Evolutionary conservation across 2,888 invertebrate species (phyloP).

Genomic region (Calliscelio sp.): DNA sequence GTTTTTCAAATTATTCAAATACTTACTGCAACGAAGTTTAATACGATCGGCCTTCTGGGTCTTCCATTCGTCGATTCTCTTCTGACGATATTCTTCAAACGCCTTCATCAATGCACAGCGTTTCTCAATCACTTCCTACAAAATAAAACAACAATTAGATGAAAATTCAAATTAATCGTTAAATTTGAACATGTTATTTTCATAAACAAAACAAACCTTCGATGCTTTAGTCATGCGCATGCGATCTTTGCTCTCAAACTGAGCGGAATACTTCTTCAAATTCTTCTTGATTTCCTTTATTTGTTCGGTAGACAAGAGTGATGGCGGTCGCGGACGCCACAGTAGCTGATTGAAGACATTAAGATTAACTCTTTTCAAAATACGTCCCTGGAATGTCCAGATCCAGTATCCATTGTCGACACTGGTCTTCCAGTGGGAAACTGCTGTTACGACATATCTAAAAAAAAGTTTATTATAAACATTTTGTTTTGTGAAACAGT

Average conservation of each 20-base stretch:
- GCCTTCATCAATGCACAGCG: slow-evolving; percentile 95
- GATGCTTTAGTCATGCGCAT: slow-evolving; percentile 96
- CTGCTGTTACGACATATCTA: slow-evolving; percentile 95
- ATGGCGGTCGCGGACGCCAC: slow-evolving; percentile 98
- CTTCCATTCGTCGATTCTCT: slow-evolving; percentile 91
- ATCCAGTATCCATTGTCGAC: slow-evolving; percentile 97
- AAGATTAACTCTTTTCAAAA: slow-evolving; percentile 93
- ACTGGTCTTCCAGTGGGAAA: slow-evolving; percentile 98
- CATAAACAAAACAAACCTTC: slow-evolving; percentile 89
- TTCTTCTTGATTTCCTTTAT: slow-evolving; percentile 98
- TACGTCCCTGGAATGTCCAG: slow-evolving; percentile 98
- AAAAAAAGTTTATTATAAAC: too few species aligned
- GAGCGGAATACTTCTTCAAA: slow-evolving; percentile 98
- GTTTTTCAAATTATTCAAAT: too few species aligned
- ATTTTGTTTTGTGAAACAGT: too few species aligned
- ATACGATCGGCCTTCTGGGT: slow-evolving; percentile 93
- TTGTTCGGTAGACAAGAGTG: slow-evolving; percentile 93
- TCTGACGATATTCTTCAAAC: slow-evolving; percentile 93
- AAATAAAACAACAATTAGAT: slow-evolving; percentile 59
- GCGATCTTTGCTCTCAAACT: slow-evolving; percentile 98
- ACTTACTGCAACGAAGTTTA: slow-evolving; percentile 95
- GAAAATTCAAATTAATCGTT: neutral
- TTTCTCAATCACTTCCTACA: slow-evolving; percentile 95
- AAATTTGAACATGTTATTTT: too few species aligned
- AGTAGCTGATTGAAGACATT: slow-evolving; percentile 97